Base-by-base conservation (phyloP, 2,888 invertebrate genomes). In the Scaptomyza reducta region DNA sequence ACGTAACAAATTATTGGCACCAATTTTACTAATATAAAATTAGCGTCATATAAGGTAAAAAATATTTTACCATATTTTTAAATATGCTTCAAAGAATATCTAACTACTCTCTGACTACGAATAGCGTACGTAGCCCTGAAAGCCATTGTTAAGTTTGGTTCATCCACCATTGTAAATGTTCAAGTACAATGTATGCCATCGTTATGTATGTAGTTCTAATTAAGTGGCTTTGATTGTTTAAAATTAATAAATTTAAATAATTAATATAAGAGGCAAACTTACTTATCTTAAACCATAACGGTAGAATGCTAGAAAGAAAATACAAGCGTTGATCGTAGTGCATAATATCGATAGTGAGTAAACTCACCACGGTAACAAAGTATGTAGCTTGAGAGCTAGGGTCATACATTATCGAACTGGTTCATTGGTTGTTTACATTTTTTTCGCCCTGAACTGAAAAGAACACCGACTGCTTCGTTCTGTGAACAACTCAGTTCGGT, bases 361-460 rank as follows among this genome's bases (percentile, higher is more conserved):
- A 49, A 64, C 13, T 54, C 64, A 65, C 44, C 65, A 11, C 27
- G 42, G 5, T 38, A 33, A 3, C 25, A 63, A 11, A 16, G 25
- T 18, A 31, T 31, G 41, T 33, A 22, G 16, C 31, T 18, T 0
- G 1, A 11, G 9, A 13, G 22, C 18, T 40, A 29, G 14, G 71
- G 63, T 58, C 40, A 58, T 49, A 70, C 50, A 16, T 10, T 1
- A 5, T 11, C 14, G 3, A 10, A 46, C 22, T 63, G 11, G 53
- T 53, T 69, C 70, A 53, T 42, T 56, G 25, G 25, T 65, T 68
- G 60, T 55, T 68, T 68, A 68, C 68, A 68, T 59, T 35, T 50
- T 53, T 54, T 49, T 38, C 14, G 14, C 50, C 33, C 45, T 38
- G 49, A 41, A 29, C 35, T 2, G 9, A 49, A 65, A 54, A 16